These are phyloP conservation scores for Alsophila aescularia DNA, from an alignment of 2,888 invertebrate genomes.

Conservation along the genomic window DNA sequence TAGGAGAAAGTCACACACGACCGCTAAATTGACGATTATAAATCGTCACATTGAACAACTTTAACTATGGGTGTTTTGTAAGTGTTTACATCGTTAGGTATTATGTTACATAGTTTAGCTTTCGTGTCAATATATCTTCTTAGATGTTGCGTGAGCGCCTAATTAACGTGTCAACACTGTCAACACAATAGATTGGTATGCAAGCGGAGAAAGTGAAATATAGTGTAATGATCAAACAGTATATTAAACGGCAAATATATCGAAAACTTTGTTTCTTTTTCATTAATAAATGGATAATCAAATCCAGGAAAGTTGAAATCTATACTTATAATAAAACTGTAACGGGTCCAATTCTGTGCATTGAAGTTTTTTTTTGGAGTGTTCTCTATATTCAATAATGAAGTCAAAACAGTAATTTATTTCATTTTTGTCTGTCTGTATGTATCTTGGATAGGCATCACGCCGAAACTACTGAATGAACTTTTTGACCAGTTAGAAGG, in stretches of 20 bases:
- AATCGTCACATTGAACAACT: conserved; percentile 15
- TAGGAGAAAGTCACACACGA: conserved; percentile 20
- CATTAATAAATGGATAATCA: no score
- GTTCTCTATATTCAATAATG: no score
- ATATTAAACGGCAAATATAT: not conserved
- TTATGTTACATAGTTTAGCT: conserved; percentile 7
- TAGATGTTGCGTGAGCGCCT: conserved; percentile 11
- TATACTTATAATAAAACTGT: no score
- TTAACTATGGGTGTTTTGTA: conserved; percentile 9
- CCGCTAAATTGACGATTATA: conserved; percentile 14
- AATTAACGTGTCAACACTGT: conserved; percentile 17
- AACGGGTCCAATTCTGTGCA: no score
- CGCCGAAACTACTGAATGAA: no score
- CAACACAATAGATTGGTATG: conserved; percentile 11
- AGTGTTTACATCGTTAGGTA: not conserved
- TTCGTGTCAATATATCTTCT: conserved; percentile 17
- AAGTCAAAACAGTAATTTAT: no score
- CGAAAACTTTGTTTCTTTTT: no score
- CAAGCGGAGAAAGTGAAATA: conserved; percentile 17
- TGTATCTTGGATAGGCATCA: no score
- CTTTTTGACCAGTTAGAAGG: no score
- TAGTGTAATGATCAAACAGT: not conserved
- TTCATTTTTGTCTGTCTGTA: no score
- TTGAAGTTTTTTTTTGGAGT: no score
- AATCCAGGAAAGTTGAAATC: no score